Percentiles rank a stretch among this genome's conserved stretches.
Conservation (phyloP, 2,888 invertebrate species). For the Ceratothoa steindachneri region DNA sequence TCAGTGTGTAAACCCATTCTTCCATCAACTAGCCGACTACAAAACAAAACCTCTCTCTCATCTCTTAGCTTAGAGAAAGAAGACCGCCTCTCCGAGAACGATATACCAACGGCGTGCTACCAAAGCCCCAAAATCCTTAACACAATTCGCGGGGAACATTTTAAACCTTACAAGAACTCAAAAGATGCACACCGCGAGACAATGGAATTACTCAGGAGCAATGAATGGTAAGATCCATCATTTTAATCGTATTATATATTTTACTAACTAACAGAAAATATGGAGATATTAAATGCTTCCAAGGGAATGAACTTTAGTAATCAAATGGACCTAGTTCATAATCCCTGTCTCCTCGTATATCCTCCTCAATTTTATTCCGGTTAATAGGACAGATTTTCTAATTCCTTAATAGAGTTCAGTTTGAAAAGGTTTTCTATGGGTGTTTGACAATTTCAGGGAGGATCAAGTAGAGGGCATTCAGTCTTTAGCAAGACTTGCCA, state of each 20-base stretch:
- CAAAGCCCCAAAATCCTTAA: background rate
- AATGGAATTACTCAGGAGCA: constrained; percentile 12
- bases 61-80: background rate
- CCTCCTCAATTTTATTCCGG: too few relatives aligned
- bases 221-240: constrained; percentile 38
- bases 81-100: background rate
- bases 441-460: too few relatives aligned
- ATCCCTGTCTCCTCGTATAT: too few relatives aligned
- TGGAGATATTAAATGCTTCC: too few relatives aligned
- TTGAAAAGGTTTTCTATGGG: too few relatives aligned
- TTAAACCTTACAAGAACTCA: constrained; percentile 24
- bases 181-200: constrained; percentile 20
- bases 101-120: background rate
- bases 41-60: constrained; percentile 1
- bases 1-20: background rate
- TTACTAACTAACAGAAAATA: too few relatives aligned
- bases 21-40: background rate
- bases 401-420: too few relatives aligned
- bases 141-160: background rate
- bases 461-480: constrained; percentile 68
- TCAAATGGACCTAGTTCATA: too few relatives aligned
- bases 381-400: too few relatives aligned
- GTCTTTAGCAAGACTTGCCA: constrained; percentile 65
- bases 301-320: too few relatives aligned
- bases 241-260: background rate